Evolutionary conservation across 2,888 invertebrate genomes (phyloP).

Genomic region (Helobdella robusta): DNA sequence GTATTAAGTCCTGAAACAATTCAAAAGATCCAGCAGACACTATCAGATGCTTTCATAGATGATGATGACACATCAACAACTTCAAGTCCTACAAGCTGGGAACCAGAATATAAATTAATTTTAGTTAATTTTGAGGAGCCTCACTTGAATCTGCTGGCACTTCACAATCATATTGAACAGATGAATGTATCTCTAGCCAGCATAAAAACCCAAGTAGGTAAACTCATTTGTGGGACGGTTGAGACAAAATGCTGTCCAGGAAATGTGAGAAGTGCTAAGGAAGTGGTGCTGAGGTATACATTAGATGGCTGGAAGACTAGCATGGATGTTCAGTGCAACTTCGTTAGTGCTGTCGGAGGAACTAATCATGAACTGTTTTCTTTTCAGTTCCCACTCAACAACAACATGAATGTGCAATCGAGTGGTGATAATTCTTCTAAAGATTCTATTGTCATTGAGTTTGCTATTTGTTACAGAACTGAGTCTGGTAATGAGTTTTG

Average conservation of each 20-base stretch:
- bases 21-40: slow-evolving; percentile 4
- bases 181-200: background rate
- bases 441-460: slow-evolving; percentile 1
- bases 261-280: background rate
- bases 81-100: no score
- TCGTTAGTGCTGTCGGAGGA: background rate
- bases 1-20: background rate
- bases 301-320: background rate
- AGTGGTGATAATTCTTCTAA: background rate
- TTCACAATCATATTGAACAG: slow-evolving; percentile 10
- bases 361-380: background rate
- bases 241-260: background rate
- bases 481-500: background rate
- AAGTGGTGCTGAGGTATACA: background rate
- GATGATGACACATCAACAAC: no score
- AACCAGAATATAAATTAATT: background rate
- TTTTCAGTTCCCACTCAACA: no score
- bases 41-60: background rate
- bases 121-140: slow-evolving; percentile 11
- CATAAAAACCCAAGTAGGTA: background rate
- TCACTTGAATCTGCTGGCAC: slow-evolving; percentile 1
- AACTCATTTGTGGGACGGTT: background rate
- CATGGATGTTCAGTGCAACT: background rate
- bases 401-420: background rate
- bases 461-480: slow-evolving; percentile 3